These are phyloP conservation scores for Maniola hyperantus DNA, from an alignment of 2,888 invertebrate genomes.

Conservation along the genomic window DNA sequence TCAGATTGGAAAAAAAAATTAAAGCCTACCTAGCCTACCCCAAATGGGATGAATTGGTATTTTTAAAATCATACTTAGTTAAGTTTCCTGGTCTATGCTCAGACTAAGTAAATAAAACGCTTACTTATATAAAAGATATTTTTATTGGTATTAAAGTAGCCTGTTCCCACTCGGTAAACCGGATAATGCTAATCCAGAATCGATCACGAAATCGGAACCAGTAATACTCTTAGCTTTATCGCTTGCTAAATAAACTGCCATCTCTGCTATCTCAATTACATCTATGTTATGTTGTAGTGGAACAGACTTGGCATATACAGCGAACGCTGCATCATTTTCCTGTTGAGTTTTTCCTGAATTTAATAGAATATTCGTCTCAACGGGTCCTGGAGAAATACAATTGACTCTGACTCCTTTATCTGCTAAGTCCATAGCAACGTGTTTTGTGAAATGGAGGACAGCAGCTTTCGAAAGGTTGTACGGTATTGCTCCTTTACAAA, in stretches of 20 bases:
- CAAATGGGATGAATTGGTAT: too few species aligned
- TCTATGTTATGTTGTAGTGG: slow-evolving; percentile 43
- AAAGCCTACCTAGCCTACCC: too few species aligned
- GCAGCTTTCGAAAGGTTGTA: slow-evolving; percentile 89
- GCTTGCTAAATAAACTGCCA: slow-evolving; percentile 52
- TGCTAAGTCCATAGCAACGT: slow-evolving; percentile 86
- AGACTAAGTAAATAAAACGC: too few species aligned
- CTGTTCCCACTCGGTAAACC: neutral
- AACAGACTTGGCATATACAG: slow-evolving; percentile 13
- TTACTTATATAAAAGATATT: too few species aligned
- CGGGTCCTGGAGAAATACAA: slow-evolving; percentile 87
- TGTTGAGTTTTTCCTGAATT: slow-evolving; percentile 39
- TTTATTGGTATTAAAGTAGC: too few species aligned
- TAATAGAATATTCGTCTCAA: slow-evolving; percentile 61
- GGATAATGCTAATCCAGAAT: slow-evolving; percentile 21
- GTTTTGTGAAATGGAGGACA: slow-evolving; percentile 88
- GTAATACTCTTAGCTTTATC: slow-evolving; percentile 57
- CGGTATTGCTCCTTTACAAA: slow-evolving; percentile 35
- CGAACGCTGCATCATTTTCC: slow-evolving; percentile 41
- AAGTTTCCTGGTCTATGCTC: too few species aligned
- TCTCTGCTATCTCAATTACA: slow-evolving; percentile 49
- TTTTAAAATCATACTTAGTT: too few species aligned
- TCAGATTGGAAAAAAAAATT: too few species aligned
- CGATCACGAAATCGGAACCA: slow-evolving; percentile 43
- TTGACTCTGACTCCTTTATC: slow-evolving; percentile 85